Evolutionary conservation across 2,888 invertebrate genomes (phyloP).

Genomic region (Cylindroiulus punctatus): DNA sequence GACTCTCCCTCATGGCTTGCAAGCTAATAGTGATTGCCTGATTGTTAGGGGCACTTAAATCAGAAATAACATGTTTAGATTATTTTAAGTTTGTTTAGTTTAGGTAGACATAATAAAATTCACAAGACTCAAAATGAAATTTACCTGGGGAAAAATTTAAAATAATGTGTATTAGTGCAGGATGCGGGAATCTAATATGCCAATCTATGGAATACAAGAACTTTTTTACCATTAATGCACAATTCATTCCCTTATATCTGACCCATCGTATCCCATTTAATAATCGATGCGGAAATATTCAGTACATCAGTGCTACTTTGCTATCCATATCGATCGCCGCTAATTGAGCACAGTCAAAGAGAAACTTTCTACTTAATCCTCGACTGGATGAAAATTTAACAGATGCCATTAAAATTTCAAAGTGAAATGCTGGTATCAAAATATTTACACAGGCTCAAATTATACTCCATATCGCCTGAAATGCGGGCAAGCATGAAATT

Average conservation of each 20-base stretch:
- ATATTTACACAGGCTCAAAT: background rate
- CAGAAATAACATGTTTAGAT: too few species aligned
- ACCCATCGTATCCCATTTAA: background rate
- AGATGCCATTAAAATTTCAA: slow-evolving; percentile 16
- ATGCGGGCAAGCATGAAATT: background rate
- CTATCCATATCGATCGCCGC: background rate
- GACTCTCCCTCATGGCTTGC: too few species aligned
- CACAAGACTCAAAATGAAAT: too few species aligned
- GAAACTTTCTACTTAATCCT: background rate
- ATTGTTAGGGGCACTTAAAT: too few species aligned
- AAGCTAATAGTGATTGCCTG: too few species aligned
- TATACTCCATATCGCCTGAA: background rate
- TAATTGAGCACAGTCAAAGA: slow-evolving; percentile 6
- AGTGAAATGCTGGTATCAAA: background rate
- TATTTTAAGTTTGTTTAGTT: too few species aligned
- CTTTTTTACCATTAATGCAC: too few species aligned
- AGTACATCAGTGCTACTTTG: slow-evolving; percentile 27
- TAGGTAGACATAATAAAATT: too few species aligned
- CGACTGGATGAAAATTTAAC: background rate
- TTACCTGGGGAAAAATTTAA: too few species aligned
- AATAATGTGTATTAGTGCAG: too few species aligned
- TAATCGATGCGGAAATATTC: background rate
- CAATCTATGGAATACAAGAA: background rate
- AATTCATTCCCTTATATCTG: background rate
- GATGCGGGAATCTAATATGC: background rate